phyloP scores from a whole-genome alignment of 2,888 invertebrate species.

The Maniola hyperantus region DNA sequence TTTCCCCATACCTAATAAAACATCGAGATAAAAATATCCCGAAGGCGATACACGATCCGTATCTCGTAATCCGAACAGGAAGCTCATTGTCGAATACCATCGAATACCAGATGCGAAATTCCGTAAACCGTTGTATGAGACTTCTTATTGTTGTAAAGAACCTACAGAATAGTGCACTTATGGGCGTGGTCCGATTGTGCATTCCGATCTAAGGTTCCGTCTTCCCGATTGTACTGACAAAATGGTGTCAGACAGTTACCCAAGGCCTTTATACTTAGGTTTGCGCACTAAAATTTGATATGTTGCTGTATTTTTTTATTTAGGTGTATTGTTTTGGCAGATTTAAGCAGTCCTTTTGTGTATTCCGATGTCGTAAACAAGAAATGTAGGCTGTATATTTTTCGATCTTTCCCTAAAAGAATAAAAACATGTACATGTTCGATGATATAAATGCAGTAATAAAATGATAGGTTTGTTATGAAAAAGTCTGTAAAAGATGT shows the following conservation, averaged over 20 bases:
- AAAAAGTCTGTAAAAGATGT: too few species aligned
- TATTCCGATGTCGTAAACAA: not conserved
- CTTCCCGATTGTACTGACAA: conserved; percentile 51
- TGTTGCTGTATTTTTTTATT: conserved; percentile 2
- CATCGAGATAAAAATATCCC: conserved; percentile 64
- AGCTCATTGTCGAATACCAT: conserved; percentile 73
- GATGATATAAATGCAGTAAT: too few species aligned
- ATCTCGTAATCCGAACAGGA: conserved; percentile 81
- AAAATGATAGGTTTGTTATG: too few species aligned
- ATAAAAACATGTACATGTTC: not conserved
- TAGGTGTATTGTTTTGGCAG: conserved; percentile 15
- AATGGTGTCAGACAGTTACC: conserved; percentile 44
- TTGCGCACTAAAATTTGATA: conserved; percentile 12
- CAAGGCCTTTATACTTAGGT: conserved; percentile 20
- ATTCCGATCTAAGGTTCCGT: conserved; percentile 57
- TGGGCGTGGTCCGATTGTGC: conserved; percentile 74
- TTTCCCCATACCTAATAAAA: conserved; percentile 14
- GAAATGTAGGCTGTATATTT: conserved; percentile 8
- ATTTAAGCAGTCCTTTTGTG: conserved; percentile 10
- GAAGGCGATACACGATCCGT: conserved; percentile 69
- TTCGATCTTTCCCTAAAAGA: conserved; percentile 8
- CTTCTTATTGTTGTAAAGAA: conserved; percentile 52
- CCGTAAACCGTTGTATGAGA: conserved; percentile 56
- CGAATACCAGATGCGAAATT: conserved; percentile 78
- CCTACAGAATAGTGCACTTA: conserved; percentile 59